phyloP scores from a whole-genome alignment of 2,888 invertebrate genomes.

The Rhagium mordax region DNA sequence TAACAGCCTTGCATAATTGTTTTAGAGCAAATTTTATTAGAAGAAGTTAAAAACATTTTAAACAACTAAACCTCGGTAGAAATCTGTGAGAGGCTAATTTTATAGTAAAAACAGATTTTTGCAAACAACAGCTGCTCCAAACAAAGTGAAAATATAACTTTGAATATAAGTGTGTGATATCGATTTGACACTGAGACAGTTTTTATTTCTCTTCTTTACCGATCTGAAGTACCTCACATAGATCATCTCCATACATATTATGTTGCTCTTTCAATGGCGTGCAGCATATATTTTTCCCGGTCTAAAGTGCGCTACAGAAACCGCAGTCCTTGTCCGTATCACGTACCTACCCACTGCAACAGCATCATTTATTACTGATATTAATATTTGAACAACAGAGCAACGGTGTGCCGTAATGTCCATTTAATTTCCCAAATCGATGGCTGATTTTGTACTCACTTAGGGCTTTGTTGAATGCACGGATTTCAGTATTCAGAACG shows the following conservation, averaged over 20 bases:
- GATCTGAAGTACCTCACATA: too few relatives aligned
- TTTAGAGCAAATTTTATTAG: neutral
- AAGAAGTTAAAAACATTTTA: neutral
- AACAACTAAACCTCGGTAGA: neutral
- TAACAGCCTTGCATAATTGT: neutral
- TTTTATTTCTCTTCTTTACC: too few relatives aligned
- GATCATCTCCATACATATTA: too few relatives aligned
- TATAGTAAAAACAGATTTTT: too few relatives aligned
- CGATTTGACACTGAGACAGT: too few relatives aligned
- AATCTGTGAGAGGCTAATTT: too few relatives aligned
- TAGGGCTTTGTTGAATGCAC: neutral
- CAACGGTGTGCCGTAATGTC: neutral
- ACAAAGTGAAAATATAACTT: too few relatives aligned
- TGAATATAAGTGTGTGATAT: too few relatives aligned
- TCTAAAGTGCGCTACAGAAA: too few relatives aligned
- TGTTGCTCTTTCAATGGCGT: too few relatives aligned
- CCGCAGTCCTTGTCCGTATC: neutral
- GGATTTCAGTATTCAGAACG: neutral
- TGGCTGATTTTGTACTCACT: neutral
- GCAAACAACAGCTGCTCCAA: too few relatives aligned
- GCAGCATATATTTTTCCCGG: too few relatives aligned
- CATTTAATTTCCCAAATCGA: neutral
- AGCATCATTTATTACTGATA: neutral
- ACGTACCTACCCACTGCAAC: neutral
- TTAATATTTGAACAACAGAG: neutral